phyloP scores from a whole-genome alignment of 2,797 vertebrate species.

The Parauchenoglanis punctatus region DNA sequence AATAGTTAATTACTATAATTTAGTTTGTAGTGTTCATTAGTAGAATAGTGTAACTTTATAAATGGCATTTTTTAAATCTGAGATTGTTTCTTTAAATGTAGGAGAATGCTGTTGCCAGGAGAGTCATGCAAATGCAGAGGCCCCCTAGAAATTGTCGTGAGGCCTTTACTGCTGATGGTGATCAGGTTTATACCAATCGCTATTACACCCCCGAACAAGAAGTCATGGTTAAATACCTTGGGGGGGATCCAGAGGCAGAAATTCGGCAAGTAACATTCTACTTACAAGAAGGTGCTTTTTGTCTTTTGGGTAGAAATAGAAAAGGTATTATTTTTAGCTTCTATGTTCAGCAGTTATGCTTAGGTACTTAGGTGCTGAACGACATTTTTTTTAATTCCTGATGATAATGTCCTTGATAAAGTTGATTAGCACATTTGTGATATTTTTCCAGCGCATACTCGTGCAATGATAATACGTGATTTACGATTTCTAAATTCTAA shows the following conservation, averaged over 20 bases:
- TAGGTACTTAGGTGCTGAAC: background rate
- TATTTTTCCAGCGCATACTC: background rate
- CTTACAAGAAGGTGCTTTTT: background rate
- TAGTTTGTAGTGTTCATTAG: background rate
- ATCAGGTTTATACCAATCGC: constrained; percentile 72
- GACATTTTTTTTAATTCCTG: background rate
- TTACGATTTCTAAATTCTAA: background rate
- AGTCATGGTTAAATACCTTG: constrained; percentile 67
- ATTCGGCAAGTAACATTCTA: constrained; percentile 51
- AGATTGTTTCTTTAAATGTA: constrained; percentile 15
- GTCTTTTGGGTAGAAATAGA: background rate
- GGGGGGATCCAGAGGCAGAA: constrained; percentile 67
- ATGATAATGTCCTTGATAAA: background rate
- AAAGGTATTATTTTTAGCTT: background rate
- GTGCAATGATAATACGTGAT: background rate
- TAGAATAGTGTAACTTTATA: background rate
- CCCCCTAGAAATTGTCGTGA: constrained; percentile 71
- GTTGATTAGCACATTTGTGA: background rate
- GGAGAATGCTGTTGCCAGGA: constrained; percentile 58
- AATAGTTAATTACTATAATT: background rate
- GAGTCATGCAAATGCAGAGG: constrained; percentile 66
- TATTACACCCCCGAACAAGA: constrained; percentile 69
- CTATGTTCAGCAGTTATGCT: background rate
- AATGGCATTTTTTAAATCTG: background rate
- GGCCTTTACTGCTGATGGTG: constrained; percentile 72